Conservation (phyloP, 2,888 invertebrate species). For the Aleiodes alternator region DNA sequence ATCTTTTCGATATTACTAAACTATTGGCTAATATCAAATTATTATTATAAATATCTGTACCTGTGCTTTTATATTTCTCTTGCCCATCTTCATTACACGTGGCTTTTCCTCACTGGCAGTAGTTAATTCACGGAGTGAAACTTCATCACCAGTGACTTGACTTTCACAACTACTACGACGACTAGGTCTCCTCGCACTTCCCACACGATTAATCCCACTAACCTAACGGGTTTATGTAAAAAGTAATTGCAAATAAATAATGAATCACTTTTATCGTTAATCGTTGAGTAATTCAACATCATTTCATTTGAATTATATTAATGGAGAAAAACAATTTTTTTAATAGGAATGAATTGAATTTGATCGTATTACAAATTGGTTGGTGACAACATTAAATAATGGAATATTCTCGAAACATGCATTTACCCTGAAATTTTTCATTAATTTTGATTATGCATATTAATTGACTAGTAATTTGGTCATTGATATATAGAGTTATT, state of each 20-base stretch:
- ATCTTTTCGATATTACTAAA: not conserved
- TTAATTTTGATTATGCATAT: slow-evolving; percentile 36
- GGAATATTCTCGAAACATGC: not conserved
- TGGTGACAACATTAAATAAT: no score
- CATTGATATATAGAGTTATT: slow-evolving; percentile 38
- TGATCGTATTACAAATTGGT: no score
- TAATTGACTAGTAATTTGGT: slow-evolving; percentile 55
- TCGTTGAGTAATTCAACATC: not conserved
- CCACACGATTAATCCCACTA: slow-evolving; percentile 67
- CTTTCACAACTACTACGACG: slow-evolving; percentile 77
- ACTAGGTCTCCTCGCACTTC: slow-evolving; percentile 72
- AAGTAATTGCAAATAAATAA: slow-evolving; percentile 17
- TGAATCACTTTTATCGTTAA: not conserved
- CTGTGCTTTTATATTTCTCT: slow-evolving; percentile 92
- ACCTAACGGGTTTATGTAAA: slow-evolving; percentile 61
- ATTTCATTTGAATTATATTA: no score
- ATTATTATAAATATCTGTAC: slow-evolving; percentile 54
- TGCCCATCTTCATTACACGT: slow-evolving; percentile 85
- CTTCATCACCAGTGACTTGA: slow-evolving; percentile 74
- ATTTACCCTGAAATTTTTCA: not conserved
- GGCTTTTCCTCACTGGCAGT: slow-evolving; percentile 76
- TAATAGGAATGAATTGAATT: no score
- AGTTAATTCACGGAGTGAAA: slow-evolving; percentile 74
- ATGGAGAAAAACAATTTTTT: not conserved
- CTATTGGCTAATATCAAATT: no score